Base-by-base conservation (phyloP, 2,888 invertebrate species). In the Philereme vetulata region DNA sequence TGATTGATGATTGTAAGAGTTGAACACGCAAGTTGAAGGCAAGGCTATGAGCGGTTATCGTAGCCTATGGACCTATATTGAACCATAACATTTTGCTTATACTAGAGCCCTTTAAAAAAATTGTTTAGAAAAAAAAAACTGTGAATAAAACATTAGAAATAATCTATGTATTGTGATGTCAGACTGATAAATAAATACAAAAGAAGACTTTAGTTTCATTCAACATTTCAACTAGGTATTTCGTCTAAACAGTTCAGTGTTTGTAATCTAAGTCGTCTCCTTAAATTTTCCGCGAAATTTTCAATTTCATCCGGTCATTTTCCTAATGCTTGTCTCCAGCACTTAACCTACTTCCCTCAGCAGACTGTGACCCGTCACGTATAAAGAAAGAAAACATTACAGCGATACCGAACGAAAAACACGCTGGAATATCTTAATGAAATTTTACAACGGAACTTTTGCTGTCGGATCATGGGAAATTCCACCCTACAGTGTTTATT, bases 391-490 rank as follows among this genome's bases (percentile, higher is more conserved):
- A 70, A 65, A 65, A 54, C 65, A 66, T 66, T 65, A 65, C 66
- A 61, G 56, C 55, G 52, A 60, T 57, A 57, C 61, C 56, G 53
- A 61, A 65, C 60, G 60, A 68, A 66, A 67, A 63, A 67, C 61
- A 68, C 38, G 38, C 60, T 49, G 61, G 69, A 74, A 77, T 61
- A 70, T 71, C 66, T 72, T 66, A 73, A 72, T 74, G 70, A 70
- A 70, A 71, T 62, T 67, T 44, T 49, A 70, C 71, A 52, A 67
- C 34, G 35, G 50, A 63, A 51, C 32, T 40, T 62, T 38, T 56
- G 58, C 50, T 8, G 38, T 56, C 46, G 33, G 32, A 47, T 49
- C 50, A 60, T 50, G 40, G 62, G 55, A 73, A 71, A 69, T 46
- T 71, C 51, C 66, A 66, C 73, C 65, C 61, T 81, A 72, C 65